These are phyloP conservation scores for Gymnoscopelus microlampas DNA, from an alignment of 2,797 vertebrate genomes.

Conservation along the genomic window DNA sequence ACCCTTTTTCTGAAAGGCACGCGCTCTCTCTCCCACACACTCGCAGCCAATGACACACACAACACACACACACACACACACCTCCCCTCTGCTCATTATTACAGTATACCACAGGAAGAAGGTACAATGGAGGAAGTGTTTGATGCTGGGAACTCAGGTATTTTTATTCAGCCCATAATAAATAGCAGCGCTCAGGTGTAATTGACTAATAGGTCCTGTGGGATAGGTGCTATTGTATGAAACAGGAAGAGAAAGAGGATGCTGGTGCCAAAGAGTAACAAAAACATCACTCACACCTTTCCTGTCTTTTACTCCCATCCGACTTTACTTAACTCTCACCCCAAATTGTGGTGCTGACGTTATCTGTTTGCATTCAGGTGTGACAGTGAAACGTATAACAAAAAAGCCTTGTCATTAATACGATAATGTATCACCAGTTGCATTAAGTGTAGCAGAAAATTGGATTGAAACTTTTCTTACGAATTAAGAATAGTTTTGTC, in stretches of 20 bases:
- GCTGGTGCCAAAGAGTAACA: slow-evolving; percentile 35
- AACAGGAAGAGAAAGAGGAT: slow-evolving; percentile 38
- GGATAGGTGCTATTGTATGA: slow-evolving; percentile 43
- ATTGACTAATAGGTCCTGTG: slow-evolving; percentile 84
- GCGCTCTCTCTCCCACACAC: slow-evolving; percentile 39
- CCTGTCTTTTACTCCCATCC: background rate
- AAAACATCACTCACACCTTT: slow-evolving; percentile 49
- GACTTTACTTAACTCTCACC: background rate
- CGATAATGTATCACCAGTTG: too few species aligned
- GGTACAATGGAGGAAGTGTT: slow-evolving; percentile 81
- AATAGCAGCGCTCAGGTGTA: slow-evolving; percentile 83
- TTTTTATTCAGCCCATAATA: slow-evolving; percentile 84
- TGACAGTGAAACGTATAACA: slow-evolving; percentile 25
- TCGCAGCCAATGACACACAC: slow-evolving; percentile 16
- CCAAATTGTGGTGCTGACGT: slow-evolving; percentile 20
- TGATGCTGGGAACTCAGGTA: slow-evolving; percentile 83
- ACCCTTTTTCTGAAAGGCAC: slow-evolving; percentile 77
- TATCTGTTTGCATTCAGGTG: slow-evolving; percentile 39
- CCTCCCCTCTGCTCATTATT: slow-evolving; percentile 71
- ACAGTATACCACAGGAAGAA: slow-evolving; percentile 74
- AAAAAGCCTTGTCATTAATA: too few species aligned
- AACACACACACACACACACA: slow-evolving; percentile 32
- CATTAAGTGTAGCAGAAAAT: background rate
- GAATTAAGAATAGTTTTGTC: background rate
- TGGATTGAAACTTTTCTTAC: background rate